Conservation (phyloP, 2,797 vertebrate genomes). For the Molossus molossus region DNA sequence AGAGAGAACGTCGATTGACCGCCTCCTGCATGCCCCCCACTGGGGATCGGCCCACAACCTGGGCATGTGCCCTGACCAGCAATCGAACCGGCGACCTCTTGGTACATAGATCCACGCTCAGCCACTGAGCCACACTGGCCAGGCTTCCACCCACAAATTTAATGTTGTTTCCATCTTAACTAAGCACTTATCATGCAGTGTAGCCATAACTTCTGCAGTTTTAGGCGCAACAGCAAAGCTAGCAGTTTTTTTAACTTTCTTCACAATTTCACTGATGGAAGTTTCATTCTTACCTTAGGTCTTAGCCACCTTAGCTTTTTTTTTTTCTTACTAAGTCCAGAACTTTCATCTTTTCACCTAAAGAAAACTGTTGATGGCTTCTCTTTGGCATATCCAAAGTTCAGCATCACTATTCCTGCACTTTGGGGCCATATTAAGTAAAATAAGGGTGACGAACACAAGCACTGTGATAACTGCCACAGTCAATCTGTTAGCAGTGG, state of each 20-base stretch:
- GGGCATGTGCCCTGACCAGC: too few relatives aligned
- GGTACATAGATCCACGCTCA: too few relatives aligned
- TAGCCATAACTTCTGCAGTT: background rate
- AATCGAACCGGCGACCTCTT: too few relatives aligned
- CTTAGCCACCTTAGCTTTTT: background rate
- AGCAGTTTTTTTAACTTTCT: background rate
- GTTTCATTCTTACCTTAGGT: background rate
- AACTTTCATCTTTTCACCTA: background rate
- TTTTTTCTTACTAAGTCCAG: background rate
- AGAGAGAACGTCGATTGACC: too few relatives aligned
- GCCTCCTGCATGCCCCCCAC: too few relatives aligned
- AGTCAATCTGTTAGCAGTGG: background rate
- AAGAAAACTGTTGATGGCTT: background rate
- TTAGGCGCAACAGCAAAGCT: background rate
- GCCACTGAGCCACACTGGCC: too few relatives aligned
- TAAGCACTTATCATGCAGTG: background rate
- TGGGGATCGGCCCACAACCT: too few relatives aligned
- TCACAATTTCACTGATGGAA: background rate
- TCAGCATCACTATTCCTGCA: background rate
- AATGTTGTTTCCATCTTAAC: background rate
- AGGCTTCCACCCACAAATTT: background rate
- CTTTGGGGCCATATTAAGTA: background rate
- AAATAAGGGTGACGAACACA: background rate
- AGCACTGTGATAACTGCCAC: background rate
- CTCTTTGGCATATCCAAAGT: background rate